Conservation (phyloP, 2,113 vertebrate species). For the Amazona guildingii region DNA sequence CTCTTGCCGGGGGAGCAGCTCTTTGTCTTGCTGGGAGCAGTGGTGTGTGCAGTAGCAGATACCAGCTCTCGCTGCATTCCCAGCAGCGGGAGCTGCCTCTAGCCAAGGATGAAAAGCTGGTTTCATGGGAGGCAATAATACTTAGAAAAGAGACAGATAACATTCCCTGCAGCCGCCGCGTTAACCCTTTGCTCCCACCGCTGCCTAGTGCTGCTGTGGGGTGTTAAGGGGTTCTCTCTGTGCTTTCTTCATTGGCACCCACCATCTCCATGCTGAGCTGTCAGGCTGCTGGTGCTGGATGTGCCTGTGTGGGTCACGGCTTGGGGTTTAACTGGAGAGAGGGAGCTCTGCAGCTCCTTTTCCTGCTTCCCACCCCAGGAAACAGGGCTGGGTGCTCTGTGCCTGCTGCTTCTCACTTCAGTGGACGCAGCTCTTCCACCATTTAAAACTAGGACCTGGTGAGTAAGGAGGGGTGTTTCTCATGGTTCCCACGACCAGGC, state of each 20-base stretch:
- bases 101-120: slow-evolving; percentile 70
- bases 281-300: background rate
- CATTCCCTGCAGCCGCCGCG: background rate
- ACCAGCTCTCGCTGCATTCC: slow-evolving; percentile 57
- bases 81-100: slow-evolving; percentile 68
- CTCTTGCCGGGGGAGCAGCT: background rate
- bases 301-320: rapidly evolving
- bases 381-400: no score
- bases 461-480: rapidly evolving
- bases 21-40: slow-evolving; percentile 62
- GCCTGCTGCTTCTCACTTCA: background rate
- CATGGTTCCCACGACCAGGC: background rate
- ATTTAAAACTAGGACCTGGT: background rate
- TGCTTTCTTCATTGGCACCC: background rate
- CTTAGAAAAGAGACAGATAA: slow-evolving; percentile 64
- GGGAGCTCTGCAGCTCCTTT: background rate
- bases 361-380: background rate
- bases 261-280: background rate
- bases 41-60: slow-evolving; percentile 53
- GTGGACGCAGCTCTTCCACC: background rate
- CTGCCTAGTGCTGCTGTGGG: background rate
- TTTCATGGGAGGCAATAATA: slow-evolving; percentile 72
- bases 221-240: background rate
- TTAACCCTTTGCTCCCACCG: slow-evolving; percentile 13
- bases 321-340: background rate